Evolutionary conservation across 2,797 vertebrate species (phyloP).

Genomic region (Sphenodon punctatus): DNA sequence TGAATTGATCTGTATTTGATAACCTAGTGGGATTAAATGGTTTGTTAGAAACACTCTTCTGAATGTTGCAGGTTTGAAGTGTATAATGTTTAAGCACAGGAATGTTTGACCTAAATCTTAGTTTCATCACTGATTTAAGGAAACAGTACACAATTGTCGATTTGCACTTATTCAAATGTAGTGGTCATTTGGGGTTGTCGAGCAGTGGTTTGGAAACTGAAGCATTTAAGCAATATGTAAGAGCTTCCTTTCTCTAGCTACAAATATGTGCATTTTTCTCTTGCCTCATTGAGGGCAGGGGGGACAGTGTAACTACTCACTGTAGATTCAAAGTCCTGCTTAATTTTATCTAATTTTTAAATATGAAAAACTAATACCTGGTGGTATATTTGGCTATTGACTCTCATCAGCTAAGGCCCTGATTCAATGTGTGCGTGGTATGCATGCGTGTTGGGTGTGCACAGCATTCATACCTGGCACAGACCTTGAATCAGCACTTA

Average conservation of each 20-base stretch:
- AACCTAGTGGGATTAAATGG: neutral
- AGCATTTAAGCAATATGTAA: neutral
- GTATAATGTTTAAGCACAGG: fast-evolving
- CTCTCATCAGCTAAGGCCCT: too few species aligned
- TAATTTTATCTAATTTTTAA: neutral
- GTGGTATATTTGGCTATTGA: neutral
- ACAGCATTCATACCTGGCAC: too few species aligned
- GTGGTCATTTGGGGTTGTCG: too few species aligned
- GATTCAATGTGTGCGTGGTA: too few species aligned
- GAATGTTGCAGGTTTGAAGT: neutral
- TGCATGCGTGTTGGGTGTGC: too few species aligned
- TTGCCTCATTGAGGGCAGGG: neutral
- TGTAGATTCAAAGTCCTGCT: neutral
- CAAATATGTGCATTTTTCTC: fast-evolving
- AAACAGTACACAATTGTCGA: fast-evolving
- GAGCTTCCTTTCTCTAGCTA: neutral
- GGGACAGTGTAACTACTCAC: neutral
- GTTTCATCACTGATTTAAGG: neutral
- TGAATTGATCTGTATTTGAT: neutral
- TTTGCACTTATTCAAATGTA: too few species aligned
- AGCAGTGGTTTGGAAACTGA: neutral
- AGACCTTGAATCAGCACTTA: too few species aligned
- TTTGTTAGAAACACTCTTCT: fast-evolving
- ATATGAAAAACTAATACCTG: neutral
- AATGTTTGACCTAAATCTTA: neutral